Percentiles rank a stretch among this genome's conserved stretches.
phyloP scores from a whole-genome alignment of 2,113 vertebrate species.

The Dendropsophus ebraccatus region DNA sequence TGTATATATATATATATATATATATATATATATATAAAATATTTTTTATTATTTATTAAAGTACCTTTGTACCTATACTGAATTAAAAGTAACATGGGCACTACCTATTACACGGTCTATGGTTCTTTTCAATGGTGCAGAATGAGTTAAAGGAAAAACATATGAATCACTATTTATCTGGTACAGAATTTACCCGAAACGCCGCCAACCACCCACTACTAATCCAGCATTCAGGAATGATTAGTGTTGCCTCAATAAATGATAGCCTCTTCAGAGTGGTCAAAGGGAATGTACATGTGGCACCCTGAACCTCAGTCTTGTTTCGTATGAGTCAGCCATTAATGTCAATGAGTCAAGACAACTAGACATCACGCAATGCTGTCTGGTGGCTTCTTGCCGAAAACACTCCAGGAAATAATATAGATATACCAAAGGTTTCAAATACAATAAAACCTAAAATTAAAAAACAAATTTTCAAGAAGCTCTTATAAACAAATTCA shows the following conservation, averaged over 20 bases:
- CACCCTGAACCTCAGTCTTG: slow-evolving; percentile 23
- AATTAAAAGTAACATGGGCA: neutral
- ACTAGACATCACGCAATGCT: slow-evolving; percentile 54
- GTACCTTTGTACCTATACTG: too few species aligned
- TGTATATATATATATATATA: too few species aligned
- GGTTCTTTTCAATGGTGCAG: neutral
- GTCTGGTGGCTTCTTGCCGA: slow-evolving; percentile 30
- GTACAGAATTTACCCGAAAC: slow-evolving; percentile 24
- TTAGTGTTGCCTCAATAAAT: slow-evolving; percentile 41
- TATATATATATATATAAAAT: too few species aligned
- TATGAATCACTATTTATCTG: slow-evolving; percentile 32
- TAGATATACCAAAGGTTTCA: neutral
- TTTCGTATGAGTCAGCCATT: slow-evolving; percentile 49
- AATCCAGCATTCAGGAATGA: slow-evolving; percentile 46
- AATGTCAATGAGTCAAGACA: slow-evolving; percentile 50
- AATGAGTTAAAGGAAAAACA: slow-evolving; percentile 25
- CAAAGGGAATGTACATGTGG: slow-evolving; percentile 52
- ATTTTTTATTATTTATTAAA: too few species aligned
- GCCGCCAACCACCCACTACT: slow-evolving; percentile 47
- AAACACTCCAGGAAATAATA: neutral
- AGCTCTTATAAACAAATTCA: too few species aligned
- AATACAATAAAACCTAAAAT: slow-evolving; percentile 6
- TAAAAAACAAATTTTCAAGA: slow-evolving; percentile 1
- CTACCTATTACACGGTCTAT: neutral
- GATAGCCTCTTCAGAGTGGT: slow-evolving; percentile 42